Conservation (phyloP, 2,888 invertebrate species). For the Spicauda simplicius region DNA sequence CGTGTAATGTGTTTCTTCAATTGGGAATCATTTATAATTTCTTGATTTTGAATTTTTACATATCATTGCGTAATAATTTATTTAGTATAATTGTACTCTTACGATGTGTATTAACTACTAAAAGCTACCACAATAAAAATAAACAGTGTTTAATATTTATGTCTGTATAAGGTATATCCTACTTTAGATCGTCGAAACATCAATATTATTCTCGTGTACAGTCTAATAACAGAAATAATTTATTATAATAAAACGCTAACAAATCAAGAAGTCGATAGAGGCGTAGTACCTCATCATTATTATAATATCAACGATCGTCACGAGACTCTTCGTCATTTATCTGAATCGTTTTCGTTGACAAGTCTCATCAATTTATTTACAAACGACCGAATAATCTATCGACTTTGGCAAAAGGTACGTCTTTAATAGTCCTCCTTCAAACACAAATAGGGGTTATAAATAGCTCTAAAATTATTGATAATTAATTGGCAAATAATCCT, state of each 20-base stretch:
- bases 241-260: conserved; percentile 8
- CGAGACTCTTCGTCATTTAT: conserved; percentile 9
- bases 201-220: neutral
- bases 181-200: too few species aligned
- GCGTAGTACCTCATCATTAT: conserved; percentile 7
- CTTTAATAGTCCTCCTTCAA: conserved; percentile 3
- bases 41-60: too few species aligned
- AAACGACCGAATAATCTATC: conserved; percentile 17
- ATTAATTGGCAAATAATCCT: too few species aligned
- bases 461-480: neutral
- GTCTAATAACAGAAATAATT: neutral
- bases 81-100: too few species aligned
- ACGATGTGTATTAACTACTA: too few species aligned
- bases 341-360: conserved; percentile 25
- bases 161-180: too few species aligned
- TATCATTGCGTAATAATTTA: too few species aligned
- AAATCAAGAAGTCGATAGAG: conserved; percentile 13
- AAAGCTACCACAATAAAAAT: too few species aligned
- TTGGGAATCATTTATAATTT: neutral
- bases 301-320: conserved; percentile 12
- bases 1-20: neutral
- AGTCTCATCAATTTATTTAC: conserved; percentile 19
- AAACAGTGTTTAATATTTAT: too few species aligned
- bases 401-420: conserved; percentile 9
- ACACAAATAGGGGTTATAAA: neutral